phyloP scores from a whole-genome alignment of 2,797 vertebrate species.

The Sebastes paucispinis region DNA sequence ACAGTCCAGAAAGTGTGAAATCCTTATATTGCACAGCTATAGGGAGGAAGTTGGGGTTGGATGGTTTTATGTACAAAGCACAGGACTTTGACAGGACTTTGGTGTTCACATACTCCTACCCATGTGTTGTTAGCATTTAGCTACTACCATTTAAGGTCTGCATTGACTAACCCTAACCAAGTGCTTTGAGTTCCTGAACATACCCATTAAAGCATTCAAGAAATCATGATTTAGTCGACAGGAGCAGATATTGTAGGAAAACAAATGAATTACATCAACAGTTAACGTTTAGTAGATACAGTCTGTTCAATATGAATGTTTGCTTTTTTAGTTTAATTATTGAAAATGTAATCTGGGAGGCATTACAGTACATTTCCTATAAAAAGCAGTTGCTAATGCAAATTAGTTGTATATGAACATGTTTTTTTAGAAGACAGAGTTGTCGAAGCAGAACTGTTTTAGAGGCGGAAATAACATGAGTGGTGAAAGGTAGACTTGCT shows the following conservation, averaged over 20 bases:
- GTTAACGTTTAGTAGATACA: neutral
- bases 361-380: neutral
- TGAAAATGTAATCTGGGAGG: neutral
- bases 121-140: too few relatives aligned
- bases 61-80: fast-evolving
- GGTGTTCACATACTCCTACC: too few relatives aligned
- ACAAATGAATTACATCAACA: neutral
- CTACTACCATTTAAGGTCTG: neutral
- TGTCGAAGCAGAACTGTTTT: neutral
- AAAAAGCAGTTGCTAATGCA: neutral
- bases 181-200: too few relatives aligned
- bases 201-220: too few relatives aligned
- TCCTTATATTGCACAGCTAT: neutral
- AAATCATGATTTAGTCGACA: neutral
- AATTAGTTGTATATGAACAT: neutral
- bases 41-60: neutral
- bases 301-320: neutral
- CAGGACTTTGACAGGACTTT: neutral
- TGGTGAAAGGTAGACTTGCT: too few relatives aligned
- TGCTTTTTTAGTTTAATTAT: neutral
- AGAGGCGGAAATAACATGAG: neutral
- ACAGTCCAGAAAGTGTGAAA: neutral
- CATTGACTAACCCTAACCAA: neutral
- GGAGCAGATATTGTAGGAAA: too few relatives aligned
- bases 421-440: neutral